phyloP scores from a whole-genome alignment of 64 coral and sea anemone genomes.

The Stichodactyla mertensii region DNA sequence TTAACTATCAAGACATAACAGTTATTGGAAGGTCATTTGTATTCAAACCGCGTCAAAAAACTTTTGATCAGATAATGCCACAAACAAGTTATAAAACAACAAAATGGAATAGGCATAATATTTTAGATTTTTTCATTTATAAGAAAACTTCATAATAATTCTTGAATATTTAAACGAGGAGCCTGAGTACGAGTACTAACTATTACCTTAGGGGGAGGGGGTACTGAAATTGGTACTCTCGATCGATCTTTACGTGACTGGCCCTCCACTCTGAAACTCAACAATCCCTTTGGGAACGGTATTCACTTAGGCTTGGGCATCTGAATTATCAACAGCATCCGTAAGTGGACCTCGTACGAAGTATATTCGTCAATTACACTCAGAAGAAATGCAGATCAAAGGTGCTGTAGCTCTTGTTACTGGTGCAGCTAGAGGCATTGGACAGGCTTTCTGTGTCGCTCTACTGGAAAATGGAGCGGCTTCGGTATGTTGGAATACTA shows the following conservation, averaged over 20 bases:
- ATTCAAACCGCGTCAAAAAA: not conserved
- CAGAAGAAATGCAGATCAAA: slow-evolving; percentile 43
- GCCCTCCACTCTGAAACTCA: no score
- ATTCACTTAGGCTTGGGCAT: not conserved
- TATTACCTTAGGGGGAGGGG: not conserved
- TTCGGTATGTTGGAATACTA: slow-evolving; percentile 19
- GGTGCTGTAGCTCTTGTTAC: slow-evolving; percentile 54
- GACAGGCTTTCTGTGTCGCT: slow-evolving; percentile 52
- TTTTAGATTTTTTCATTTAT: not conserved
- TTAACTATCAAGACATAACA: not conserved
- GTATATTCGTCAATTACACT: not conserved
- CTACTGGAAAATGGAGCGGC: slow-evolving; percentile 56
- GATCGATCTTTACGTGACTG: no score
- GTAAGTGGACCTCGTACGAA: no score
- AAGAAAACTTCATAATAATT: not conserved
- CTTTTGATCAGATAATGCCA: not conserved
- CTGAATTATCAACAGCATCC: not conserved
- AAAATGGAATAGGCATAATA: not conserved
- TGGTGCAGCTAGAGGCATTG: slow-evolving; percentile 76
- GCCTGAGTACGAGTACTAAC: not conserved
- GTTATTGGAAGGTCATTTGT: not conserved
- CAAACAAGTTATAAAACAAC: not conserved
- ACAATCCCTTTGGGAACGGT: not conserved
- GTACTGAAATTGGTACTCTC: not conserved
- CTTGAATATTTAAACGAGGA: not conserved